Evolutionary conservation across 2,888 invertebrate species (phyloP).

Genomic region (Elegia similella): DNA sequence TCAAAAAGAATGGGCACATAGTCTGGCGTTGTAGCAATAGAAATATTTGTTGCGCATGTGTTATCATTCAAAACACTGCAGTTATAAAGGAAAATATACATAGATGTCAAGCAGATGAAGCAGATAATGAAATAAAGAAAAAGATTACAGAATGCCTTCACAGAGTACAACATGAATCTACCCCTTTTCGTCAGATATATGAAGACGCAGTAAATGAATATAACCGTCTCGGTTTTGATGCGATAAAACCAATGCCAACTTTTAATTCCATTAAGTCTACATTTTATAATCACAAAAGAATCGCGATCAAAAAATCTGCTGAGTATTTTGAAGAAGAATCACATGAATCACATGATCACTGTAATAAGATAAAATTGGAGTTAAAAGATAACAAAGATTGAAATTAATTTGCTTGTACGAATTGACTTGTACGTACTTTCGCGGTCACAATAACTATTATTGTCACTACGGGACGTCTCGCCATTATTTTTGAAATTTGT

Average conservation of each 20-base stretch:
- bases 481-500: no score
- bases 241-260: conserved; percentile 4
- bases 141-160: neutral
- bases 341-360: neutral
- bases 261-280: conserved; percentile 2
- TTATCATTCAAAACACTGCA: neutral
- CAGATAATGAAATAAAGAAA: conserved; percentile 7
- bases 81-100: neutral
- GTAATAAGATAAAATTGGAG: neutral
- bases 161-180: conserved; percentile 3
- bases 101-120: conserved; percentile 6
- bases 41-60: neutral
- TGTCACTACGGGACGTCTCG: no score
- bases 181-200: conserved; percentile 1
- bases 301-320: neutral
- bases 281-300: conserved; percentile 5
- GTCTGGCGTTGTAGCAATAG: conserved; percentile 2
- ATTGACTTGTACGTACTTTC: no score
- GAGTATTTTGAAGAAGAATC: neutral
- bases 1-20: neutral
- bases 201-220: conserved; percentile 5
- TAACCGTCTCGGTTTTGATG: neutral
- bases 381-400: neutral
- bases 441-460: no score
- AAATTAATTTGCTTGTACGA: neutral